These are phyloP conservation scores for Aproaerema taeniolella DNA, from an alignment of 2,888 invertebrate species.

Conservation along the genomic window DNA sequence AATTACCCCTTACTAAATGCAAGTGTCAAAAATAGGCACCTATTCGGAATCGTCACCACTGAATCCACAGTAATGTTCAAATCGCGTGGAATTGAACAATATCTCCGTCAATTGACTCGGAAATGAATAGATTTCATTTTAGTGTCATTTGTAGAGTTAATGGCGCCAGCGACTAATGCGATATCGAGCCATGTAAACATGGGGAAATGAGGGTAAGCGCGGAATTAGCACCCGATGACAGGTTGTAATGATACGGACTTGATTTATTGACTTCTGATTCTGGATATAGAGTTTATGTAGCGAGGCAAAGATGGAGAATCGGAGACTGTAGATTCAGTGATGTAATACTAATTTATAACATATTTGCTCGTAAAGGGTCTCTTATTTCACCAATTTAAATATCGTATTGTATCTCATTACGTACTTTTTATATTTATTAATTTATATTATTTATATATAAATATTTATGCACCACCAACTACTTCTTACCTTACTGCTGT, in stretches of 20 bases:
- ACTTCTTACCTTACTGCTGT: too few species aligned
- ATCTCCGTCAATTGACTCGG: constrained; percentile 70
- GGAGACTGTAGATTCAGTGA: too few species aligned
- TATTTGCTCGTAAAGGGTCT: too few species aligned
- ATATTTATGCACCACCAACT: too few species aligned
- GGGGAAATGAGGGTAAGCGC: constrained; percentile 26
- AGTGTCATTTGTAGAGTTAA: constrained; percentile 76
- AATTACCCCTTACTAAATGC: too few species aligned
- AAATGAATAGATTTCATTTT: constrained; percentile 78
- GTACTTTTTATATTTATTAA: too few species aligned
- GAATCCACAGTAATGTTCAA: constrained; percentile 55
- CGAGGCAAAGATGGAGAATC: not conserved
- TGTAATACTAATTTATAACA: too few species aligned
- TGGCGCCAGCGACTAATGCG: constrained; percentile 60
- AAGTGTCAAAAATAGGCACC: too few species aligned
- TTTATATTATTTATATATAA: too few species aligned
- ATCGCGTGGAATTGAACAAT: constrained; percentile 74
- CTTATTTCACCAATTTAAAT: too few species aligned
- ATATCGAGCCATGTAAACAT: constrained; percentile 44
- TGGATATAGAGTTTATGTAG: not conserved
- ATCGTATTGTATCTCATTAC: too few species aligned
- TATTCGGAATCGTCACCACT: constrained; percentile 34
- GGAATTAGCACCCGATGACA: constrained; percentile 42
- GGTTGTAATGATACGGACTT: constrained; percentile 35
- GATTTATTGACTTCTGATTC: not conserved